A percentile compares a stretch with the other conserved stretches of the same genome.
phyloP scores from a whole-genome alignment of 35 echinoderm and acorn worm species.

The Eucidaris tribuloides region DNA sequence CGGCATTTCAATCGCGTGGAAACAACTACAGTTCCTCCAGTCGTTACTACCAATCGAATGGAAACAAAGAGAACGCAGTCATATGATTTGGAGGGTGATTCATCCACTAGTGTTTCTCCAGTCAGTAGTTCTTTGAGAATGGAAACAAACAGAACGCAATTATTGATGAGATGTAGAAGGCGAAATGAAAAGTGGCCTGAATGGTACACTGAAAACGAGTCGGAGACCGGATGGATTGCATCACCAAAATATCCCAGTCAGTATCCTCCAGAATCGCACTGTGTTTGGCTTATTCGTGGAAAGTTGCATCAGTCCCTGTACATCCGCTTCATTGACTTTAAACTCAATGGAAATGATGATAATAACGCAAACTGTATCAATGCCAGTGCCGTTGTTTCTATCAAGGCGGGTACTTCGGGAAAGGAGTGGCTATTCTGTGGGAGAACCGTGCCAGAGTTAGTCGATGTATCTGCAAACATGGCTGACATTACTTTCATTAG shows the following conservation, averaged over 20 bases:
- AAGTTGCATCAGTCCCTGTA: not conserved
- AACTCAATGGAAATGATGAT: not conserved
- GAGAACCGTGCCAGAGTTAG: not conserved
- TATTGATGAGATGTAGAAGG: too few species aligned
- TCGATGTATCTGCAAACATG: not conserved
- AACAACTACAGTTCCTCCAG: too few species aligned
- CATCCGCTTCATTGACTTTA: not conserved
- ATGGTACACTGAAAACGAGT: not conserved
- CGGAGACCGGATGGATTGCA: not conserved
- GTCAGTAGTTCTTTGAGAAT: too few species aligned
- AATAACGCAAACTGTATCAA: not conserved
- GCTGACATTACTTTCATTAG: not conserved
- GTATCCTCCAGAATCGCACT: not conserved
- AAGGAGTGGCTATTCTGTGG: not conserved
- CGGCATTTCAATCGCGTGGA: too few species aligned
- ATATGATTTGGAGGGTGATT: too few species aligned
- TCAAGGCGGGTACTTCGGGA: not conserved
- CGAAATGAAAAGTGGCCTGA: not conserved
- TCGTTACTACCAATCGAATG: too few species aligned
- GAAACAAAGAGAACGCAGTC: too few species aligned
- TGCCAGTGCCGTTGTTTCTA: not conserved
- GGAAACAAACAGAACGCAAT: too few species aligned
- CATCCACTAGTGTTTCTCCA: too few species aligned
- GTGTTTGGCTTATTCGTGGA: constrained; percentile 6
- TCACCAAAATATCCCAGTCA: not conserved